Evolutionary conservation across 2,113 vertebrate species (phyloP), one percentile per base, ranked within the genome.

Genomic region (Scomber scombrus): DNA sequence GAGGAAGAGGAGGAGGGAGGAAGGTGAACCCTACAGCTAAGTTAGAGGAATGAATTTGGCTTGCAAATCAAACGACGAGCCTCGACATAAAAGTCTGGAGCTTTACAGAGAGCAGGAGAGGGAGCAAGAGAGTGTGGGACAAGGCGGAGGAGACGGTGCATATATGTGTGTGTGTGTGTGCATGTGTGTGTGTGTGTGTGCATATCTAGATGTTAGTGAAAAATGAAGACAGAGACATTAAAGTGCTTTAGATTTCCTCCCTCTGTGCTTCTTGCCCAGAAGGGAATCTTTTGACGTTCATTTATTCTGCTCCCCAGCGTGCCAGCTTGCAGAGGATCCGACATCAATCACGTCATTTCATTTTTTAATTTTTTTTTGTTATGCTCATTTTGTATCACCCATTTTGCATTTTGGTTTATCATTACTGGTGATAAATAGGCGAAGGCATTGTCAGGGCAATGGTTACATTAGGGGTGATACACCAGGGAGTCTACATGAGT

Each of bases 341-440:
- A 73, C 85, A 91, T 90, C 82, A 89, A 86, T 93, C 84, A 86
- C 68, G 18, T 15, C 1, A 8, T 88, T 90, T 88, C 72, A 65
- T 71, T 77, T 87, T 81, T 78, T 15, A 1, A 8, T 88, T 90
- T 88, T 70, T 62, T 71, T 77, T 87, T 81, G 75, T 69, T 65
- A 79, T 81, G 72, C 81, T 88, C 86, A 64, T 85, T 90, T 89
- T 85, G 80, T 83, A 75, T 76, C 87, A 64, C 75, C 80, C 62
- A 8, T 84, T 88, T 80, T 84, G 70, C 67, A 70, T 87, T 88
- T 75, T 68, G 71, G 85, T 75, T 78, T 55, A 3, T 86, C 86
- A 84, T 80, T 87, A 89, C 71, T 52, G 51, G 21, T 91, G 89
- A 91, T 86, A 65, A 92, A 91, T 88, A 76, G 89, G 58, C 57